Percentiles rank a stretch among this genome's conserved stretches.
Conservation (phyloP, 2,113 vertebrate species). For the Eonycteris spelaea region DNA sequence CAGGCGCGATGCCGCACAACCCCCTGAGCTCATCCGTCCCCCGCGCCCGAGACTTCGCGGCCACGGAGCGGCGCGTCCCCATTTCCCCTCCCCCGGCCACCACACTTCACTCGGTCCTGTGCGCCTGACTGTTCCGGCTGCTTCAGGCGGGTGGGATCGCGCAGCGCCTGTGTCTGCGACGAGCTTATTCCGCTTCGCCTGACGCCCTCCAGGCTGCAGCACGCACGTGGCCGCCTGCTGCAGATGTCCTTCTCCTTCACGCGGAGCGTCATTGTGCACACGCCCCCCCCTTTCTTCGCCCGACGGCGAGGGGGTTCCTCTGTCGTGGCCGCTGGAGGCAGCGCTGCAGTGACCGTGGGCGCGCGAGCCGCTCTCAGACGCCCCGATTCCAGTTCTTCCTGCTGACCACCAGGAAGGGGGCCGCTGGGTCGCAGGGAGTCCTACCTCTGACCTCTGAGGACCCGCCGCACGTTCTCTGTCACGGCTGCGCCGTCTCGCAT, state of each 20-base stretch:
- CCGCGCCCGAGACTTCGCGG: neutral
- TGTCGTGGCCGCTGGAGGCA: neutral
- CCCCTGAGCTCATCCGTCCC: neutral
- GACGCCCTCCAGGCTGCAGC: too few species aligned
- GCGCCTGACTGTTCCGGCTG: too few species aligned
- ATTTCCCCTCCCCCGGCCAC: neutral
- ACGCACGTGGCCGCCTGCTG: too few species aligned
- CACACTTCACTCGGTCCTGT: too few species aligned
- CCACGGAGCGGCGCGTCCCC: neutral
- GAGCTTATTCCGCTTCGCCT: neutral
- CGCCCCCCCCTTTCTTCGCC: neutral
- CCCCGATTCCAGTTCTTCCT: neutral
- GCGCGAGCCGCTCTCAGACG: neutral
- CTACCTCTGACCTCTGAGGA: neutral
- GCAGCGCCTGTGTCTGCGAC: neutral
- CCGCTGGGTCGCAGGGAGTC: neutral
- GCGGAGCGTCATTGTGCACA: neutral
- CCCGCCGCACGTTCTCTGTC: neutral
- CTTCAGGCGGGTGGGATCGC: neutral
- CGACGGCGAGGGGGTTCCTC: neutral
- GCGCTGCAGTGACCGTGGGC: neutral
- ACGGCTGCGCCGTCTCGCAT: neutral
- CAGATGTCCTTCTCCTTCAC: neutral
- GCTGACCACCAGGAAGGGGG: neutral
- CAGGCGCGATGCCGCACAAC: neutral